Conservation (phyloP, 2,888 invertebrate species). For the Matsumyia berberina region DNA sequence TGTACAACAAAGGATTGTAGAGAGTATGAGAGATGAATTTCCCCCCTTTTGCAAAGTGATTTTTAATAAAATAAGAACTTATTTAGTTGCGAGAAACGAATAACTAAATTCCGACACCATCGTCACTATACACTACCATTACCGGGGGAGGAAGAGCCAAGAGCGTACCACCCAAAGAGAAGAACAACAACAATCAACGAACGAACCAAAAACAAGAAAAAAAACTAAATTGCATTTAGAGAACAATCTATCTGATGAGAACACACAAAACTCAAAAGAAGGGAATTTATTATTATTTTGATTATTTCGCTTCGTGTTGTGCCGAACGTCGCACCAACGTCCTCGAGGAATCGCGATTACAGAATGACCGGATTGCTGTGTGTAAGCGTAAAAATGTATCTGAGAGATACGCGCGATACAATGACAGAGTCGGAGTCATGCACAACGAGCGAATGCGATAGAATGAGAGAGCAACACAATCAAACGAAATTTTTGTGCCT, state of each 20-base stretch:
- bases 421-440: constrained; percentile 28
- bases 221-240: constrained; percentile 63
- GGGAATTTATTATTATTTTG: constrained; percentile 64
- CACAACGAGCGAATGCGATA: constrained; percentile 30
- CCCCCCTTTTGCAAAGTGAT: constrained; percentile 16
- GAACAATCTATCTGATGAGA: constrained; percentile 43
- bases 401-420: constrained; percentile 75
- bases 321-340: constrained; percentile 82
- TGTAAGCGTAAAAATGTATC: constrained; percentile 83
- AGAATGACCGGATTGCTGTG: constrained; percentile 84
- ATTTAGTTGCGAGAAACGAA: constrained; percentile 5
- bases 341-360: constrained; percentile 85
- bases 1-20: constrained; percentile 25
- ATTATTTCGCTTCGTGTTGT: constrained; percentile 74
- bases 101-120: constrained; percentile 71
- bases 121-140: constrained; percentile 42
- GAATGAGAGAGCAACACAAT: constrained; percentile 58
- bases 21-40: constrained; percentile 9
- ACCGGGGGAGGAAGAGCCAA: constrained; percentile 43
- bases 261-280: constrained; percentile 54
- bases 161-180: constrained; percentile 42
- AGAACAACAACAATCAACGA: constrained; percentile 53
- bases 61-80: constrained; percentile 51
- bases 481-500: constrained; percentile 20
- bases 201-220: constrained; percentile 10